phyloP scores from a whole-genome alignment of 2,113 vertebrate species.

The Hypomesus transpacificus region DNA sequence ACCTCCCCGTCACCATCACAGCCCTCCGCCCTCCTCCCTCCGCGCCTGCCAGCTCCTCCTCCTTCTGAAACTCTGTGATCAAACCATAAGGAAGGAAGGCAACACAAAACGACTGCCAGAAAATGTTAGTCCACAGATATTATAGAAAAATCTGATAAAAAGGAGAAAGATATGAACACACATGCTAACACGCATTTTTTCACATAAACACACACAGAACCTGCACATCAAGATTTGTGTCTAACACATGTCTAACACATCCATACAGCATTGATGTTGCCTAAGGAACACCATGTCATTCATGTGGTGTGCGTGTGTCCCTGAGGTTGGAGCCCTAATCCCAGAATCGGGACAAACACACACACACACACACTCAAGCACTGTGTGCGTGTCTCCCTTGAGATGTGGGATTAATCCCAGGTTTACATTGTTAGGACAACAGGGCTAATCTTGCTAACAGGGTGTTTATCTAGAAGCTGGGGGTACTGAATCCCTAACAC shows the following conservation, averaged over 20 bases:
- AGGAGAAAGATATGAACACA: background rate
- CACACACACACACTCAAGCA: background rate
- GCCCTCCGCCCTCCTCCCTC: conserved; percentile 27
- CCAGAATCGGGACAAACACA: conserved; percentile 1
- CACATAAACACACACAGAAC: background rate
- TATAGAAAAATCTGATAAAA: background rate
- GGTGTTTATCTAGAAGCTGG: conserved; percentile 74
- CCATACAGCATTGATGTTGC: background rate
- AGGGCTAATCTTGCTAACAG: conserved; percentile 75
- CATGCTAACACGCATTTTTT: conserved; percentile 1
- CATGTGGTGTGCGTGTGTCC: background rate
- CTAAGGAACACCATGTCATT: background rate
- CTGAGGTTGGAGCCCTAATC: background rate
- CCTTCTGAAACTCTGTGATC: background rate
- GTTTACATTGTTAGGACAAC: conserved; percentile 77
- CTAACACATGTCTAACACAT: background rate
- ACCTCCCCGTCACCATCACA: conserved; percentile 48
- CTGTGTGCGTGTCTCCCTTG: conserved; percentile 38
- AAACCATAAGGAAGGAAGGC: too few species aligned
- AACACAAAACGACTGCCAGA: too few species aligned
- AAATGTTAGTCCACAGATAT: too few species aligned
- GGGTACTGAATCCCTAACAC: conserved; percentile 67
- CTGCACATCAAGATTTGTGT: background rate
- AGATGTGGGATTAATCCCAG: conserved; percentile 60
- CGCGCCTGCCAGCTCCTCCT: conserved; percentile 1